phyloP scores from a whole-genome alignment of 2,888 invertebrate genomes.

The Synergus itoensis region DNA sequence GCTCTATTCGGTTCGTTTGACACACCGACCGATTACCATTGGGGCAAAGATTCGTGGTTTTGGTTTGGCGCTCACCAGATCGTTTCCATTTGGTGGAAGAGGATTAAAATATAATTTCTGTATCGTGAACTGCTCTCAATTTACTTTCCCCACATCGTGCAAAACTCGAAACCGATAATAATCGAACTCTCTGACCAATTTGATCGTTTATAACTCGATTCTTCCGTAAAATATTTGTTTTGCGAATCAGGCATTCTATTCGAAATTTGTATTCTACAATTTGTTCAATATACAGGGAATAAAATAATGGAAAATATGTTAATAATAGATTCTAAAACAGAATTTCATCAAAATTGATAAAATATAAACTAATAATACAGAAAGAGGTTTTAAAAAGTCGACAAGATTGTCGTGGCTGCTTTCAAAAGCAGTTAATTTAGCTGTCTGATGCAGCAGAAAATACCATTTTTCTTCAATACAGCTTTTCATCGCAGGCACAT shows the following conservation, averaged over 20 bases:
- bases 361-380: not conserved
- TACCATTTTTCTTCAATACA: conserved; percentile 27
- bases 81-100: conserved; percentile 12
- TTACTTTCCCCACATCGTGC: conserved; percentile 1
- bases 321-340: not conserved
- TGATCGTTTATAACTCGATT: not conserved
- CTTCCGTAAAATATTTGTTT: not conserved
- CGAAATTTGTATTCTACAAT: not conserved
- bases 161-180: conserved; percentile 18
- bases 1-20: conserved; percentile 8
- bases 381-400: not conserved
- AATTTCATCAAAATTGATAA: not conserved
- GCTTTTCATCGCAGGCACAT: conserved; percentile 20
- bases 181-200: not conserved
- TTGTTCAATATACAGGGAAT: not conserved
- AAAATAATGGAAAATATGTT: not conserved
- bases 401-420: conserved; percentile 26
- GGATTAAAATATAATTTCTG: conserved; percentile 37
- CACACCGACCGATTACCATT: conserved; percentile 7
- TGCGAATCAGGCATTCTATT: not conserved
- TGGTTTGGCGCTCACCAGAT: conserved; percentile 29
- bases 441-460: conserved; percentile 26
- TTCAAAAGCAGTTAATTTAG: conserved; percentile 19
- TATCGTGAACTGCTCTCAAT: not conserved
- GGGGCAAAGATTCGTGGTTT: conserved; percentile 30